Base-by-base conservation (phyloP, 2,888 invertebrate genomes). In the Nasonia oneida region DNA sequence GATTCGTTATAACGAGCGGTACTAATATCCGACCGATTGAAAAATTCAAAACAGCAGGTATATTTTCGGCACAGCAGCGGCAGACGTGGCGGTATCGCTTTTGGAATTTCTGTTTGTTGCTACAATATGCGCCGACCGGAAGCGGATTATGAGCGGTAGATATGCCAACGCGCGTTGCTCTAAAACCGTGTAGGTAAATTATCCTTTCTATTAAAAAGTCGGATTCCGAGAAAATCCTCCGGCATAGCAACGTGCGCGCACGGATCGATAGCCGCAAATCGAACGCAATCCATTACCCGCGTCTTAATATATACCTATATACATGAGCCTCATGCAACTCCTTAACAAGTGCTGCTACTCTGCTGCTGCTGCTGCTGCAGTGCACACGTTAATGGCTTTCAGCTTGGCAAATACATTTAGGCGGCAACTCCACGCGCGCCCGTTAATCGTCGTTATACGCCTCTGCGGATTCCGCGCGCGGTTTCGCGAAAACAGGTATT, bases 341-440 rank as follows among this genome's bases (percentile, higher is more conserved):
- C 83, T 74, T 82, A 82, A 82, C 85, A 83, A 83, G 57, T 82
- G 73, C 42, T 61, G 71, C 39, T 33, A 14, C 23, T 64, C 61
- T 29, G 61, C 79, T 71, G n/a, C 23, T 23, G 23, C 23, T 82
- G 73, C 42, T 61, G 23, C 47, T 4, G 23, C 29, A 42, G 50
- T 15, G 29, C n/a, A 50, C 83, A 80, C 85, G 84, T 84, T 87
- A 87, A 88, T 88, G 87, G 87, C 85, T 87, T 87, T 87, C 84
- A 83, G 86, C 87, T 87, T 61, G 53, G 88, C 85, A 87, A 88
- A 88, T 88, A 88, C 87, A 86, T 87, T 88, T 86, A 85, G 87
- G 86, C 83, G 73, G 64, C 76, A 37, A 15, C 67, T 37, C 67
- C 70, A 23, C 64, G 77, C 57, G 80, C 50, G 74, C n/a, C 82